Base-by-base conservation (phyloP, 2,888 invertebrate species). In the Drosophila borealis region DNA sequence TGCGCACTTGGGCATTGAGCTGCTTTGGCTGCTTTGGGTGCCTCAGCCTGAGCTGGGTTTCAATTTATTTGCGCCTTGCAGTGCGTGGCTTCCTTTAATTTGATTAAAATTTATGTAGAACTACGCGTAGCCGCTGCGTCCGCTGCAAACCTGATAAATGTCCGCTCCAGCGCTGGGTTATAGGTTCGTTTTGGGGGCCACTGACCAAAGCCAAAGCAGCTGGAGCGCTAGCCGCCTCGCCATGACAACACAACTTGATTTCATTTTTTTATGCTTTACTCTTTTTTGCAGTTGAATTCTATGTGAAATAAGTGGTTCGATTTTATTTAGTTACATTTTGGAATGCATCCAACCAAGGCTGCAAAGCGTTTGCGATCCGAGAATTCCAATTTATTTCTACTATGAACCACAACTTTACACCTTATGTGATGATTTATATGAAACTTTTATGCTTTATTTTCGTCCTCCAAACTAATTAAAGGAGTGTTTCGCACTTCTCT, bases 51-150 rank as follows among this genome's bases (percentile, higher is more conserved):
- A 29, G 33, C 50, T 19, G 76, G 66, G 63, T 65, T 71, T 83
- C 65, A 78, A 79, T 89, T 80, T 89, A 74, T 80, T 77, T 84
- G 70, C 69, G 70, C 65, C 70, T 72, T 50, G 55, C 74, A 56
- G 62, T 80, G 84, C 72, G 75, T 74, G 65, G 71, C 69, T 74
- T 79, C 70, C 70, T 88, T 87, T 84, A 89, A 89, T 89, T 89
- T 89, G 90, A 90, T 90, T 90, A 86, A 80, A 88, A 89, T 90
- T 89, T 89, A 89, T 90, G 90, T 80, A 66, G 78, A 87, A 77
- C 74, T 44, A 11, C 51, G 64, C 66, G 21, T 50, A 65, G 48
- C 45, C 21, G 63, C 29, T 29, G 29, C 29, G 29, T 29, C 42
- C 9, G 19, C 62, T 6, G 48, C 48, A 66, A 72, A 70, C 51